These are phyloP conservation scores for Ptilonorhynchus violaceus DNA, from an alignment of 2,113 vertebrate genomes.

Conservation along the genomic window DNA sequence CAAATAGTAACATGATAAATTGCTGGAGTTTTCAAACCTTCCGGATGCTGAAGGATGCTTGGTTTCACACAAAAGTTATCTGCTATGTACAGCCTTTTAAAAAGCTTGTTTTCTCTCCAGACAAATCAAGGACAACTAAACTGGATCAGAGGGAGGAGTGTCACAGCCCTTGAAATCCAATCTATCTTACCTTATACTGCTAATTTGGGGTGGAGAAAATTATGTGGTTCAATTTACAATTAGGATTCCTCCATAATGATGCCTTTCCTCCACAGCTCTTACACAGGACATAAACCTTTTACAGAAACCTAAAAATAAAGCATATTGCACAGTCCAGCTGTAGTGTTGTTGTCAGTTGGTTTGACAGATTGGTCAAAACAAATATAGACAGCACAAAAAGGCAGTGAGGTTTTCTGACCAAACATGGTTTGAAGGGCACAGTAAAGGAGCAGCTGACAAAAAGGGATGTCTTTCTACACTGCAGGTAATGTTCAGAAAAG, in stretches of 20 bases:
- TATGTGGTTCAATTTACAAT: conserved; percentile 18
- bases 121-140: conserved; percentile 18
- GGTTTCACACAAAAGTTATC: background rate
- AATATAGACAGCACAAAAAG: conserved; percentile 12
- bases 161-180: conserved; percentile 20
- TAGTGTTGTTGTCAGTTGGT: background rate
- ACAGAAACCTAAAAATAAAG: conserved; percentile 50
- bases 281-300: background rate
- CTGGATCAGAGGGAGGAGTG: background rate
- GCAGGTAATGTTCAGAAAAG: background rate
- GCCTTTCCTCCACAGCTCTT: background rate
- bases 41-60: background rate
- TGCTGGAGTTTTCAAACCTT: background rate
- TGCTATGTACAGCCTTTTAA: background rate
- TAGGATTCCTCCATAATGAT: conserved; percentile 30
- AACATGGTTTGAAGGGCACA: conserved; percentile 5
- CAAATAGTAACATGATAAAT: background rate
- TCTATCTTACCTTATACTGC: background rate
- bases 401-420: background rate
- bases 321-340: background rate
- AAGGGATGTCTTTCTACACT: background rate
- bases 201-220: conserved; percentile 1
- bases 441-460: background rate
- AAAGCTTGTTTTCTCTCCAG: background rate
- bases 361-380: conserved; percentile 9